Conservation (phyloP, 2,888 invertebrate species). For the Atethmia centrago region DNA sequence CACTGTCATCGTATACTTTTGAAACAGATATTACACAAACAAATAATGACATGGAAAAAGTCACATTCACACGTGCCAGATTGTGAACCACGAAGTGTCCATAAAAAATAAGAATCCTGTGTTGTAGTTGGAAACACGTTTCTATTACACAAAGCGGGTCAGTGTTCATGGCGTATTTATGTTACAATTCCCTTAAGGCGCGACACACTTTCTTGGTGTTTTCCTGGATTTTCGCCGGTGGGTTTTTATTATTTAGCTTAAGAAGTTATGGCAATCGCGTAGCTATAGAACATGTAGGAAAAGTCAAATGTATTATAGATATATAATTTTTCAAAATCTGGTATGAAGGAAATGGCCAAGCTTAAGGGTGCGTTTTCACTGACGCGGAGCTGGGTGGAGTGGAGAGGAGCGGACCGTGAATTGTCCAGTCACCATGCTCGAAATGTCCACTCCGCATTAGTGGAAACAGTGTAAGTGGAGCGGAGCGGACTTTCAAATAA, state of each 20-base stretch:
- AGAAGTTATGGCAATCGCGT: not conserved
- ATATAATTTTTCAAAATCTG: not conserved
- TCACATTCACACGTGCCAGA: not conserved
- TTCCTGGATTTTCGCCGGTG: not conserved
- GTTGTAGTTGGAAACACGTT: conserved; percentile 3
- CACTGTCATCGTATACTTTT: not conserved
- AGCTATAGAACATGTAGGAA: not conserved
- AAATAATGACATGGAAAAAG: not conserved
- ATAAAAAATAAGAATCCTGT: conserved; percentile 12
- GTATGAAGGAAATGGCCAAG: not conserved
- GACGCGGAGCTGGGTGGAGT: too few species aligned
- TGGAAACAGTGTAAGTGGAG: too few species aligned
- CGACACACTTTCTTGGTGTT: conserved; percentile 23
- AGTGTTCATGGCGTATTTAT: conserved; percentile 47
- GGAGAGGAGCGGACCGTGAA: too few species aligned
- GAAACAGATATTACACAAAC: not conserved
- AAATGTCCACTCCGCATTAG: too few species aligned
- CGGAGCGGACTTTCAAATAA: too few species aligned
- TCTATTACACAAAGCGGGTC: conserved; percentile 45
- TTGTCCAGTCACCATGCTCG: too few species aligned
- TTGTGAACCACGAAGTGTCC: not conserved
- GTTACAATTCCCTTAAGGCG: conserved; percentile 35
- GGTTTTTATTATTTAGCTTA: conserved; percentile 17
- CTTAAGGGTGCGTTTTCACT: too few species aligned
- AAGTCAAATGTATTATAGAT: not conserved